Evolutionary conservation across 2,797 vertebrate genomes (phyloP).

Genomic region (Phoebastria nigripes): DNA sequence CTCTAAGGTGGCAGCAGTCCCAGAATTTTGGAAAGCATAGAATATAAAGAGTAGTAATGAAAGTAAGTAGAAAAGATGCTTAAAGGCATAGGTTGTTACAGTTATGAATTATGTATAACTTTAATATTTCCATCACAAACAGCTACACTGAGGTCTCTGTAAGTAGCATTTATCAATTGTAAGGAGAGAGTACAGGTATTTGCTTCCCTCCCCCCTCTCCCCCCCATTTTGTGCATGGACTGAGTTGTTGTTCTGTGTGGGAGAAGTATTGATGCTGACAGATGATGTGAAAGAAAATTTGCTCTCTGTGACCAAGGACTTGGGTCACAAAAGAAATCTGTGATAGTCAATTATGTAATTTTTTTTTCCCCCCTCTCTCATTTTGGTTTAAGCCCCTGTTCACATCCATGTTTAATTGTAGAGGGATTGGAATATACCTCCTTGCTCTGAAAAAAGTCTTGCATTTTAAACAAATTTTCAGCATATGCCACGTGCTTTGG

Average conservation of each 20-base stretch:
- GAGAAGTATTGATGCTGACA: background rate
- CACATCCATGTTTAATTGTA: background rate
- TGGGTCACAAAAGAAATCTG: background rate
- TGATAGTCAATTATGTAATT: background rate
- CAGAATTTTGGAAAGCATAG: background rate
- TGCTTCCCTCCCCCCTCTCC: background rate
- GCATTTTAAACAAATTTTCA: background rate
- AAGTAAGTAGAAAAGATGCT: background rate
- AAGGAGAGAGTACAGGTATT: background rate
- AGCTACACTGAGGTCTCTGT: background rate
- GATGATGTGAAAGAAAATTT: background rate
- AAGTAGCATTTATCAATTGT: background rate
- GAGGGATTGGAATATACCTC: background rate
- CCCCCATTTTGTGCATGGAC: background rate
- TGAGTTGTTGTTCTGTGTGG: background rate
- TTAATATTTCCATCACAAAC: background rate
- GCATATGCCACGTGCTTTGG: background rate
- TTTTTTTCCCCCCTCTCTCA: background rate
- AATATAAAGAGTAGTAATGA: background rate
- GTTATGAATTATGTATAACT: background rate
- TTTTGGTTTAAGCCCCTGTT: background rate
- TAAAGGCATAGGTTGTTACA: background rate
- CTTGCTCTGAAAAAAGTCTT: background rate
- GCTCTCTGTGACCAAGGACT: background rate
- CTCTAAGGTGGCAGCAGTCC: background rate